phyloP scores from a whole-genome alignment of 2,797 vertebrate species.

The Hoplostethus atlanticus region DNA sequence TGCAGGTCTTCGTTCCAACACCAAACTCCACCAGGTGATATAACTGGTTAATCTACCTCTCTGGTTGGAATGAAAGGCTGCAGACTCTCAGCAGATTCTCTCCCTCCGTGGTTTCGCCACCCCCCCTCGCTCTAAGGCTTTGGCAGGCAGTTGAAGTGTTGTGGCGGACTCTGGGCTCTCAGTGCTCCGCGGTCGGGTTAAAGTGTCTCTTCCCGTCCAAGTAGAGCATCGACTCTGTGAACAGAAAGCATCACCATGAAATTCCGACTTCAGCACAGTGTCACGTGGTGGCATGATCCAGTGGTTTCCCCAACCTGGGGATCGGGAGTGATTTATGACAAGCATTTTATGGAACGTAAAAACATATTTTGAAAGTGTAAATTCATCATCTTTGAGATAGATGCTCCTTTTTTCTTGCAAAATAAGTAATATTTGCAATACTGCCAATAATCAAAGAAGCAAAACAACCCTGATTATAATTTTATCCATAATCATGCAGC shows the following conservation, averaged over 20 bases:
- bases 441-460: too few species aligned
- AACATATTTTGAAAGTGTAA: background rate
- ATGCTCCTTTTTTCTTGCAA: background rate
- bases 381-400: background rate
- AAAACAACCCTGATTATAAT: too few species aligned
- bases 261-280: too few species aligned
- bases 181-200: conserved; percentile 75
- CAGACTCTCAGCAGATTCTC: too few species aligned
- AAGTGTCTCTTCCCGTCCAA: conserved; percentile 97
- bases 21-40: too few species aligned
- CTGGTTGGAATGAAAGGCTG: too few species aligned
- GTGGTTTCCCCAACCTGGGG: background rate
- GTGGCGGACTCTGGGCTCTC: conserved; percentile 17
- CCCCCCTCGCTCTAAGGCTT: conserved; percentile 12
- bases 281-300: background rate
- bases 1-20: too few species aligned
- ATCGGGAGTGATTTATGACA: background rate
- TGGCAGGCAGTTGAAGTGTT: conserved; percentile 14
- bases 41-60: too few species aligned
- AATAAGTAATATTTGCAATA: background rate
- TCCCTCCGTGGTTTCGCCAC: too few species aligned
- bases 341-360: too few species aligned
- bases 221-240: conserved; percentile 96
- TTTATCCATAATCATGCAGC: too few species aligned
- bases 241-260: conserved; percentile 25